Evolutionary conservation across 2,888 invertebrate genomes (phyloP), one percentile per base, ranked within the genome.

Genomic region (Bombylius major): DNA sequence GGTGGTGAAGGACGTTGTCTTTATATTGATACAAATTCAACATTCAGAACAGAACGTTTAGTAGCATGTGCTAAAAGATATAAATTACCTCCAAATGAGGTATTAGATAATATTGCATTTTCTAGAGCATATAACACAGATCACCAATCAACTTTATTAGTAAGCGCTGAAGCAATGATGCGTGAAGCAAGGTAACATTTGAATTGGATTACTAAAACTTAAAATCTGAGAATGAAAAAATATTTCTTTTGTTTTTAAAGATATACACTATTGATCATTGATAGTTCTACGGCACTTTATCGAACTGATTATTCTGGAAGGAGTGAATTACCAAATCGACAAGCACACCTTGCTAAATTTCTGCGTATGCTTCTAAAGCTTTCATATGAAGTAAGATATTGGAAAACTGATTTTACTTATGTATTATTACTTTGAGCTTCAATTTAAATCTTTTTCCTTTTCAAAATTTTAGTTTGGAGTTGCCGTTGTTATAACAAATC

Each of bases 1-100:
- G 99, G 99, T 0, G 99, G 96, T 0, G 99, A 99, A 78, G 99
- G 99, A 4, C 99, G 97, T 72, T 97, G 97, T 68, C 77, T 99
- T 67, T 99, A 97, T 73, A 89, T 99, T 60, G 99, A 99, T 70
- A 97, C 99, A 0, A 99, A 99, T 70, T 95, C 95, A 32, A 97
- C 96, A 0, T 99, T 99, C 70, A 79, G 99, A 7, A 98, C 99
- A 0, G 98, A 99, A 77, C 78, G 99, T 50, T 72, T 99, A 55
- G 76, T 97, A 32, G 91, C 96, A 0, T 87, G 91, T 4, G 96
- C 98, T 0, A 91, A 94, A 67, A 81, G 92, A 61, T 98, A 87
- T 69, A 89, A 92, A 57, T 81, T 99, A 73, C 82, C 84, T 33
- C 88, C 89, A 1, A 84, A 85, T 42, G 89, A 90, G 54, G 97